Conservation (phyloP, 2,888 invertebrate genomes). For the Pseudococcus longispinus region DNA sequence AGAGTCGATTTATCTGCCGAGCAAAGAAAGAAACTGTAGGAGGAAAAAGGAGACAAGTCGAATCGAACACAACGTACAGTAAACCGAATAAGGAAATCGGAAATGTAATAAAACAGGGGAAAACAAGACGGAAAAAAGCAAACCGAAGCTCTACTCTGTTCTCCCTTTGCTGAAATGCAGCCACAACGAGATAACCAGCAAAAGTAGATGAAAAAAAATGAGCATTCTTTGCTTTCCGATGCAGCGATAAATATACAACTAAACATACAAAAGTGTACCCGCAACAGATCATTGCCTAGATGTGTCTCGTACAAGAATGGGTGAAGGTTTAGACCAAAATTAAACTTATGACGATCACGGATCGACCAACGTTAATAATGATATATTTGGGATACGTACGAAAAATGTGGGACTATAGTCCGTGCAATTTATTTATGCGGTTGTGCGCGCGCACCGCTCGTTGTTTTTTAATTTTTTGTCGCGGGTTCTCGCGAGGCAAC, state of each 20-base stretch:
- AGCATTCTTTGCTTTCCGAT: not conserved
- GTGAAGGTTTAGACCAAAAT: not conserved
- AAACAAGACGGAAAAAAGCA: slow-evolving; percentile 5
- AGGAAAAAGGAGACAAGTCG: not conserved
- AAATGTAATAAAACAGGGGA: slow-evolving; percentile 19
- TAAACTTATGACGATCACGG: not conserved
- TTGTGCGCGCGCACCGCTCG: too few species aligned
- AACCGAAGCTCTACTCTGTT: not conserved
- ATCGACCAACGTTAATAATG: not conserved
- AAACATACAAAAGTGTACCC: not conserved
- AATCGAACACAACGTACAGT: not conserved
- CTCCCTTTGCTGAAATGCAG: not conserved
- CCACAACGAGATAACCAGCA: not conserved
- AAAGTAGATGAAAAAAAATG: not conserved
- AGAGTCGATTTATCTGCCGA: not conserved
- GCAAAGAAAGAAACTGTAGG: not conserved
- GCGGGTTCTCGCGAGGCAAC: too few species aligned
- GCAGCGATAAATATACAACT: not conserved
- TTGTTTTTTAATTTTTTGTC: too few species aligned
- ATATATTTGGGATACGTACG: not conserved
- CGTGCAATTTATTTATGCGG: too few species aligned
- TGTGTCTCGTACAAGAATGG: too few species aligned
- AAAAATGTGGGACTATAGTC: not conserved
- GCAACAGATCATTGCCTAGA: too few species aligned
- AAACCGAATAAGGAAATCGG: slow-evolving; percentile 13